A percentile compares a stretch with the other conserved stretches of the same genome.
Conservation (phyloP, 2,797 vertebrate genomes). For the Adelosebastes latens region DNA sequence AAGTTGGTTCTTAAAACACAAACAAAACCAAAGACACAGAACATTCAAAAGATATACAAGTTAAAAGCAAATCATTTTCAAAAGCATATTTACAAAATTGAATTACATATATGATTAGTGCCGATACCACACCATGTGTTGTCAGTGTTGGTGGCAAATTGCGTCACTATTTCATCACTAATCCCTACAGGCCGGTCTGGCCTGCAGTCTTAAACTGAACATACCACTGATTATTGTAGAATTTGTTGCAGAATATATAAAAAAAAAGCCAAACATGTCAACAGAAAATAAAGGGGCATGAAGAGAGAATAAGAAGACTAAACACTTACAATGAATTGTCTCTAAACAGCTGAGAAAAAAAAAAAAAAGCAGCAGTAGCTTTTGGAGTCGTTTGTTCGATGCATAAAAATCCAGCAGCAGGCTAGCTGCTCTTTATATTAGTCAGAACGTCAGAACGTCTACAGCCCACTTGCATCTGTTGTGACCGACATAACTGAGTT, state of each 20-base stretch:
- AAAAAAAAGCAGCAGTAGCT: background rate
- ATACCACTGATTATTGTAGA: background rate
- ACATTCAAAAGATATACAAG: conserved; percentile 33
- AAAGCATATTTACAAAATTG: conserved; percentile 67
- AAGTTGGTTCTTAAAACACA: conserved; percentile 60
- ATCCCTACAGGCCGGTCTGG: background rate
- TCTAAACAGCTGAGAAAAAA: background rate
- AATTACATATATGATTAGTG: conserved; percentile 42
- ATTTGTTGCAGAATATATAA: background rate
- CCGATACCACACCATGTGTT: conserved; percentile 20
- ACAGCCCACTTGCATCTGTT: background rate
- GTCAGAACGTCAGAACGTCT: background rate
- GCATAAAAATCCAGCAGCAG: background rate
- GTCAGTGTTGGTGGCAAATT: conserved; percentile 21
- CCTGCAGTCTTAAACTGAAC: background rate
- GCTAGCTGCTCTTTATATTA: background rate
- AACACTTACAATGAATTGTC: background rate
- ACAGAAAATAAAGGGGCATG: background rate
- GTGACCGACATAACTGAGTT: background rate
- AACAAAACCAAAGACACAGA: conserved; percentile 47
- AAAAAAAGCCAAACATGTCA: background rate
- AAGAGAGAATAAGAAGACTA: background rate
- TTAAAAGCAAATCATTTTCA: conserved; percentile 36
- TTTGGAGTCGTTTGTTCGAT: background rate
- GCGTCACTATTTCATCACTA: background rate